Base-by-base conservation (phyloP, 2,888 invertebrate species). In the Bedellia somnulentella region DNA sequence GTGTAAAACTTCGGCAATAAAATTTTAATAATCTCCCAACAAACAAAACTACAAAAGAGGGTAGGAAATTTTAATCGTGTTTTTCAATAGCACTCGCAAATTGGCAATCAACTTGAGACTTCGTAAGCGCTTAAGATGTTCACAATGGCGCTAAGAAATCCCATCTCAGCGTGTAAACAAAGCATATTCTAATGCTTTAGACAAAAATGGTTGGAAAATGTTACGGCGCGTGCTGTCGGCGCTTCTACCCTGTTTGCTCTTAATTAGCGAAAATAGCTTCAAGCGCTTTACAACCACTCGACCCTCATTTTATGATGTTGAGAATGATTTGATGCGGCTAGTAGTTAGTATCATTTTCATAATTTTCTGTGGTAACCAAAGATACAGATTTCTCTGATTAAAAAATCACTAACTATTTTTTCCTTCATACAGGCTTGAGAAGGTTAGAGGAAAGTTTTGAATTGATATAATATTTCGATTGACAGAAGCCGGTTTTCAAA, bases 241-340 rank as follows among this genome's bases (percentile, higher is more conserved):
- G 36, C 34, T 32, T 32, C 24, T 25, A 24, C 32, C 24, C 33
- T 35, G 31, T 31, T 43, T 41, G 41, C 38, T 37, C 36, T 44
- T 45, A 45, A 46, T 47, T 44, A 45, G 41, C 32, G 32, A 37
- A 40, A 41, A 45, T 39, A 34, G 35, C 31, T 46, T 40, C 33
- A 38, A 44, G 36, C 39, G 36, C 39, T 41, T 40, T 39, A 44
- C 15, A n/a, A n/a, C n/a, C n/a, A n/a, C n/a, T n/a, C n/a, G 21
- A 15, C 14, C 18, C 27, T 17, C 16, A 18, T 27, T 27, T 13
- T 42, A 44, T 41, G 40, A 37, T 34, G 32, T 29, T 24, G 22
- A 33, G 34, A 40, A 35, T 36, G 33, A 37, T 44, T 38, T 36
- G 41, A 27, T 27, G 27, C 17, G 27, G 5, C 17, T 14, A 5